These are phyloP conservation scores for Palythoa grandis DNA, from an alignment of 92 coral and sea anemone species.

Conservation along the genomic window DNA sequence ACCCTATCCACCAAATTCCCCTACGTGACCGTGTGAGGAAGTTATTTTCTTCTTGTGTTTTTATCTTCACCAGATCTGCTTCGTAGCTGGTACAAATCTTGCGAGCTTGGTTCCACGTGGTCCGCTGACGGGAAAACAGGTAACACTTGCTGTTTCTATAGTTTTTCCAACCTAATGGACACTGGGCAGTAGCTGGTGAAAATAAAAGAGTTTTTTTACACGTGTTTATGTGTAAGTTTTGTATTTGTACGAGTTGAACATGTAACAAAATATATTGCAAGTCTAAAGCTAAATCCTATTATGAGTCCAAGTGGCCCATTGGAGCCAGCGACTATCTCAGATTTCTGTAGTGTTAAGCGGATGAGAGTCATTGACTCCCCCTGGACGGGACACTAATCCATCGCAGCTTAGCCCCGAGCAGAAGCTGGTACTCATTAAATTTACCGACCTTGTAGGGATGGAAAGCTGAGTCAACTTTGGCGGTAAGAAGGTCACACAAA, in stretches of 20 bases:
- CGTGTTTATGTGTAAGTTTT: too few relatives aligned
- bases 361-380: too few relatives aligned
- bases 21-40: not conserved
- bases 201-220: not conserved
- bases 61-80: conserved; percentile 15
- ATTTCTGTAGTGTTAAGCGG: too few relatives aligned
- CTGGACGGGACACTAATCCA: not conserved
- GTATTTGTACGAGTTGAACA: too few relatives aligned
- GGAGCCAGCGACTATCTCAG: too few relatives aligned
- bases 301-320: too few relatives aligned
- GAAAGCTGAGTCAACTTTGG: not conserved
- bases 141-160: conserved; percentile 21
- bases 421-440: too few relatives aligned
- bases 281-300: too few relatives aligned
- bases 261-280: too few relatives aligned
- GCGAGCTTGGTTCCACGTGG: conserved; percentile 36
- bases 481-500: not conserved
- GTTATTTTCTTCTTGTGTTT: conserved; percentile 1
- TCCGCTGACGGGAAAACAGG: conserved; percentile 19
- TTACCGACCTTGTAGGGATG: too few relatives aligned
- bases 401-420: too few relatives aligned
- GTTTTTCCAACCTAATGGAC: conserved; percentile 36
- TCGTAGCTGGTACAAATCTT: conserved; percentile 9
- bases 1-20: conserved; percentile 30
- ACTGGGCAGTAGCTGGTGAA: conserved; percentile 1